phyloP scores from a whole-genome alignment of 2,797 vertebrate genomes.

The Pachyuromys duprasi region DNA sequence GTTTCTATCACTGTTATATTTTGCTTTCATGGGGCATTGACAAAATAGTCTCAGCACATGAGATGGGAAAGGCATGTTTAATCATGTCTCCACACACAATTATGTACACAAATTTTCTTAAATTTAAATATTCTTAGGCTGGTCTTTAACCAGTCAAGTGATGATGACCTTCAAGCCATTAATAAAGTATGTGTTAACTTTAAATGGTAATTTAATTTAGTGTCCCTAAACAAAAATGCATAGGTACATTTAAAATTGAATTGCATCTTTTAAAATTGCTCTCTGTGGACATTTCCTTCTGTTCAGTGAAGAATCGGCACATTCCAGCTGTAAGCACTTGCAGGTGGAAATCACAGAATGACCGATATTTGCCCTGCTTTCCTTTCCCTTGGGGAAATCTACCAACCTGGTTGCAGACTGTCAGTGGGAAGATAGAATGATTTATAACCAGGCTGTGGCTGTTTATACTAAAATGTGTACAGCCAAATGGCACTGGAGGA shows the following conservation, averaged over 20 bases:
- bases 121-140: constrained; percentile 40
- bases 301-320: constrained; percentile 61
- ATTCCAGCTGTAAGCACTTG: constrained; percentile 70
- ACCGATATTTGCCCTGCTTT: constrained; percentile 70
- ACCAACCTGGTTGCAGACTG: constrained; percentile 69
- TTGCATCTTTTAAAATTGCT: constrained; percentile 69
- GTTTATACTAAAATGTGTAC: constrained; percentile 66
- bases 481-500: constrained; percentile 57
- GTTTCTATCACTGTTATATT: background rate
- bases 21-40: background rate
- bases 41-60: constrained; percentile 2
- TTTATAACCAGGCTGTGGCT: constrained; percentile 76
- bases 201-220: constrained; percentile 74
- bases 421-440: constrained; percentile 77
- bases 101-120: constrained; percentile 7
- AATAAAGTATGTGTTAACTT: constrained; percentile 60
- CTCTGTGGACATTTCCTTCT: constrained; percentile 65
- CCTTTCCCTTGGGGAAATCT: constrained; percentile 75
- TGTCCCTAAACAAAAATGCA: constrained; percentile 68
- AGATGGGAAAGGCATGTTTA: background rate
- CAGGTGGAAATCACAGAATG: constrained; percentile 61
- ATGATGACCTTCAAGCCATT: constrained; percentile 50
- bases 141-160: constrained; percentile 56
- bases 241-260: constrained; percentile 64
- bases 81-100: constrained; percentile 32